Conservation (phyloP, 2,113 vertebrate species). For the Phalacrocorax brasilianus region DNA sequence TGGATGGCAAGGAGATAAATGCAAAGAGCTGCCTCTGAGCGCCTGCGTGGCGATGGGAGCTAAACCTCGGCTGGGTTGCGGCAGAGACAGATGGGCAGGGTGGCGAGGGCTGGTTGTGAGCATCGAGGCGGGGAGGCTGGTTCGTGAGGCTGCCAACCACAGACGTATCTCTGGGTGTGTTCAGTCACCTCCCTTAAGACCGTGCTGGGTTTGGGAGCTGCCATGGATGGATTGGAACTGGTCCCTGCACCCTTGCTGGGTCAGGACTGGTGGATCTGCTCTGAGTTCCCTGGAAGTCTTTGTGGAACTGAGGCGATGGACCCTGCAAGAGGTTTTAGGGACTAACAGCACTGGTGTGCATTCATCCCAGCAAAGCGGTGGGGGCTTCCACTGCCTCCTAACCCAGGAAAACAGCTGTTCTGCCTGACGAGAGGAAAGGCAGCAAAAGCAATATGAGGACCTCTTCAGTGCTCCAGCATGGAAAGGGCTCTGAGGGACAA, state of each 20-base stretch:
- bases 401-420: neutral
- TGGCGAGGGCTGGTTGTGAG: neutral
- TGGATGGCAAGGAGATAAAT: neutral
- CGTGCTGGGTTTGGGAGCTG: neutral
- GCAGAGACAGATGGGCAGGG: neutral
- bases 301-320: fast-evolving
- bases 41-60: neutral
- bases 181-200: neutral
- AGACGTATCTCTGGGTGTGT: conserved; percentile 28
- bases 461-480: neutral
- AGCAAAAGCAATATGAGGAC: neutral
- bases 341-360: fast-evolving
- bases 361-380: neutral
- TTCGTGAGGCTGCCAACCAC: neutral
- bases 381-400: neutral
- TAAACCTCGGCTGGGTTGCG: neutral
- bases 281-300: neutral
- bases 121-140: neutral
- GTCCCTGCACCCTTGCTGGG: neutral
- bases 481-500: neutral
- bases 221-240: neutral
- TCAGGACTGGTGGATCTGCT: neutral
- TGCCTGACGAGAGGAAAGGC: neutral
- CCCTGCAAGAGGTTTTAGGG: neutral
- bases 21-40: neutral